These are phyloP conservation scores for Willowsia nigromaculata DNA, from an alignment of 2,888 invertebrate genomes.

Conservation along the genomic window DNA sequence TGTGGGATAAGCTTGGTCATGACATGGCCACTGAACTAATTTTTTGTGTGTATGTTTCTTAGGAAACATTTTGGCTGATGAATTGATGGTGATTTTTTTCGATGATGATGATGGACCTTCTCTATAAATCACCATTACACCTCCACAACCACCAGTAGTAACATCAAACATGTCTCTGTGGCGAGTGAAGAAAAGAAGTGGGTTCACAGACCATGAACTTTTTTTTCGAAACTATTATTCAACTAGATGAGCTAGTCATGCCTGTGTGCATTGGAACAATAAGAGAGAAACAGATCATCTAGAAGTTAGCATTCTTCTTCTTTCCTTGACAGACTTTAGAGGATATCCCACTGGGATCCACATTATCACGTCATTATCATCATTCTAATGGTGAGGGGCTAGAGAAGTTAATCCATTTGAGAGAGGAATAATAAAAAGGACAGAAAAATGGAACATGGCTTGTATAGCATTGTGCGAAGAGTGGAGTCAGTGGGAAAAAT, in stretches of 20 bases:
- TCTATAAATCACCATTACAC: not conserved
- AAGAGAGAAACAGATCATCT: constrained; percentile 15
- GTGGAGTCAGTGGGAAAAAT: not conserved
- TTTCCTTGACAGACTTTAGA: not conserved
- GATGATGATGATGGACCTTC: constrained; percentile 8
- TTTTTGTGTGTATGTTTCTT: not conserved
- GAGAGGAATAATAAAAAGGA: not conserved
- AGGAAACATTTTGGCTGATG: not conserved
- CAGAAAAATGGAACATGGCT: not conserved
- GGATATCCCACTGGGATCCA: constrained; percentile 42
- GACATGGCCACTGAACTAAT: constrained; percentile 59
- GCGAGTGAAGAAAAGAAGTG: not conserved
- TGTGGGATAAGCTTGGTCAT: constrained; percentile 50
- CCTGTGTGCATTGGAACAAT: constrained; percentile 40
- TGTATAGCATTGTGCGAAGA: not conserved
- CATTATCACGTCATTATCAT: constrained; percentile 20
- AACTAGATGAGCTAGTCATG: constrained; percentile 52
- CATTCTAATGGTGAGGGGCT: not conserved
- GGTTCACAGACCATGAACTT: constrained; percentile 31
- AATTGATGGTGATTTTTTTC: not conserved
- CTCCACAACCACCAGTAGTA: not conserved
- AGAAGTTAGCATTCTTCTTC: not conserved
- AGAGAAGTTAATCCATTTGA: not conserved
- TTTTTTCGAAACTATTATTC: not conserved
- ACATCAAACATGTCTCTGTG: no score